phyloP scores from a whole-genome alignment of 1,140 invertebrate genomes.

The Drosophila ficusphila region DNA sequence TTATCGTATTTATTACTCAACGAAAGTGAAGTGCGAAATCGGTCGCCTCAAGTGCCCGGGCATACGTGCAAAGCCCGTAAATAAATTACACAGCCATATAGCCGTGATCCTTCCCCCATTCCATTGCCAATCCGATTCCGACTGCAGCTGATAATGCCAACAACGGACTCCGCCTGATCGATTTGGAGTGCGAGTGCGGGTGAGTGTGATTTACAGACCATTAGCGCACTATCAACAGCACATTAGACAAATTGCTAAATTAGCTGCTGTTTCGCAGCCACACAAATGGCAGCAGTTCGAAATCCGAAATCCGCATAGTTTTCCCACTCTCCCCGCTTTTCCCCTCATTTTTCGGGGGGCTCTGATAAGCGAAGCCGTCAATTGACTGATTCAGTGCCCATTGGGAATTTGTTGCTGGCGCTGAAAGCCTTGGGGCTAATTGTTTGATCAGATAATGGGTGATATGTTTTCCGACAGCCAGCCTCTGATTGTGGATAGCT shows the following conservation, averaged over 20 bases:
- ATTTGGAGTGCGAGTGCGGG: conserved; percentile 2
- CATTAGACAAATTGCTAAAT: conserved; percentile 80
- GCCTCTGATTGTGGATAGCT: conserved; percentile 14
- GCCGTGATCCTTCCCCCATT: conserved; percentile 18
- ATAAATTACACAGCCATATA: conserved; percentile 40
- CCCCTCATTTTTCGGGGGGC: neutral
- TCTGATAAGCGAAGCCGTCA: conserved; percentile 20
- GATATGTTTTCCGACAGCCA: neutral
- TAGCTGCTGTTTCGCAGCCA: conserved; percentile 58
- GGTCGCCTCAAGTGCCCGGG: conserved; percentile 41
- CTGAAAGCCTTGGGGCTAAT: conserved; percentile 25
- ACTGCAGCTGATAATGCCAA: conserved; percentile 31
- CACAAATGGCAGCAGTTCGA: conserved; percentile 17
- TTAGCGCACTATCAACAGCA: conserved; percentile 73
- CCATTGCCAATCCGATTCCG: conserved; percentile 1
- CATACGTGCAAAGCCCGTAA: conserved; percentile 39
- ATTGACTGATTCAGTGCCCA: conserved; percentile 36
- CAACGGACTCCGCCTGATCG: conserved; percentile 4
- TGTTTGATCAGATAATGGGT: conserved; percentile 60
- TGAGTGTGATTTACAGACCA: conserved; percentile 71
- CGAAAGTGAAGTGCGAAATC: conserved; percentile 65
- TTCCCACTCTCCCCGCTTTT: neutral
- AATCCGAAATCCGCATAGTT: conserved; percentile 14
- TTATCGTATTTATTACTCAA: conserved; percentile 73
- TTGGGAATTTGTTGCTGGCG: conserved; percentile 15